Conservation (phyloP, 2,888 invertebrate species). For the Rhaphigaster nebulosa region DNA sequence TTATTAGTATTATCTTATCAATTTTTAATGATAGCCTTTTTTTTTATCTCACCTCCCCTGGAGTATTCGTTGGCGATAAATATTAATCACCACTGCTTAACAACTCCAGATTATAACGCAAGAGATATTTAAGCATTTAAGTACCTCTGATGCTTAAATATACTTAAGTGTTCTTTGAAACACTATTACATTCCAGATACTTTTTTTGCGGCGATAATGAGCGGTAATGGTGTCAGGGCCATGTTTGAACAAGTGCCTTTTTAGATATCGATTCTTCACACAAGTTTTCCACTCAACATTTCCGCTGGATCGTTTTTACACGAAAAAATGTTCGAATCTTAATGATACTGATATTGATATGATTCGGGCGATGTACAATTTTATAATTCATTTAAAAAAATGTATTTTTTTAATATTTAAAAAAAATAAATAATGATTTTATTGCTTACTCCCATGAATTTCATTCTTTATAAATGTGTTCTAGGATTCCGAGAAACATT, state of each 20-base stretch:
- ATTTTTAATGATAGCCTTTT: neutral
- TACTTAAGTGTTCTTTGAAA: constrained; percentile 9
- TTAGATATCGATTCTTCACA: neutral
- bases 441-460: no score
- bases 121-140: neutral
- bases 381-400: no score
- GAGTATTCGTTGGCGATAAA: neutral
- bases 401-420: no score
- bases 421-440: no score
- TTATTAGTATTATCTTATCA: neutral
- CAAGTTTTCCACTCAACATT: neutral
- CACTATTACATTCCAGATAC: neutral
- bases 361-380: no score
- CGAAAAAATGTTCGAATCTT: neutral
- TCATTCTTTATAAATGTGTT: no score
- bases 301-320: neutral
- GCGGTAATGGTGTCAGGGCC: neutral
- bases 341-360: neutral
- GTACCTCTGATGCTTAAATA: neutral
- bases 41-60: neutral
- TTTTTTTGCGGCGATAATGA: neutral
- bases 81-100: neutral
- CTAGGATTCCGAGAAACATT: no score
- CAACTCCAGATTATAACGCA: neutral
- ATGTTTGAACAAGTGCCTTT: constrained; percentile 6